Evolutionary conservation across 2,797 vertebrate genomes (phyloP), one percentile per base, ranked within the genome.

Genomic region (Darevskia nairensis): DNA sequence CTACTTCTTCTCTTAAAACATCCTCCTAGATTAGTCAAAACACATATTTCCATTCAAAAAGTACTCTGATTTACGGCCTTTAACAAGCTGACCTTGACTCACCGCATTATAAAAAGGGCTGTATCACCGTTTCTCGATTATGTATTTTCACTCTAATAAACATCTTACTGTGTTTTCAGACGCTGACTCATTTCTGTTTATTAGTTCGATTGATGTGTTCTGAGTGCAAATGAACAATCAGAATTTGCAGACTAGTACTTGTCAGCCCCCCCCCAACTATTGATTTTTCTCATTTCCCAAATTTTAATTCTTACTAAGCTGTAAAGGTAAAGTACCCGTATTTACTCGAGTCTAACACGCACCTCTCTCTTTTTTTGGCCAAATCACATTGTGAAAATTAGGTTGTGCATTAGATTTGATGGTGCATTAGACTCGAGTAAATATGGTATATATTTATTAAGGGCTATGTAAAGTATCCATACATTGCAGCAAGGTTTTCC

Each of bases 21-120:
- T 90, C 91, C 55, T 88, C 82, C 76, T 64, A 85, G 92, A 94
- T 93, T 96, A 93, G 93, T 96, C 94, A 95, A 94, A 91, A 93
- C 87, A 92, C 82, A 94, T 93, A 94, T 95, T 94, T 89, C 71
- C 86, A 55, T 55, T 55, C 46, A 55, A 55, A 55, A 55, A 15
- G 50, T 15, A 55, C 50, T 55, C 50, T 92, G 87, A 94, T 94
- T 96, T 95, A 93, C 89, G 86, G 86, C 86, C 90, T 94, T 95
- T 94, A 86, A 96, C n/a, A 8, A 86, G 81, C 90, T 92, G 84
- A 75, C 87, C 88, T 94, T 92, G 88, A 92, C 85, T 79, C 91
- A 72, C 41, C 93, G 87, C 88, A 90, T 95, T 91, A 85, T 83
- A 89, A 91, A 92, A 88, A 79, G 79, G 83, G 90, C 64, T 2